phyloP scores from a whole-genome alignment of 64 coral and sea anemone genomes.

The Porites australiensis region DNA sequence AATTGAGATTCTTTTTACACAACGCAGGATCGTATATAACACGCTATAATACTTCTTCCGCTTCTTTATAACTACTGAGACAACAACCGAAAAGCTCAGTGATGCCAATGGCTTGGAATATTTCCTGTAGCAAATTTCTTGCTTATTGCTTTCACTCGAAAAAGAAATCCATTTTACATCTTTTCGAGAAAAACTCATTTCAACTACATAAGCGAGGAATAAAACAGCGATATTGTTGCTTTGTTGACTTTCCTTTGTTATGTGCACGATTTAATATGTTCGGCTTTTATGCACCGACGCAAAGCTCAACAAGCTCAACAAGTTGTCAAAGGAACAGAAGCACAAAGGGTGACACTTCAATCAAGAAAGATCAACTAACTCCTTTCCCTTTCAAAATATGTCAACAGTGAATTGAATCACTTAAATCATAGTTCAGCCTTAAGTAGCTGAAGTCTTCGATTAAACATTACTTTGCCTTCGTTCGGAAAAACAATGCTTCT shows the following conservation, averaged over 20 bases:
- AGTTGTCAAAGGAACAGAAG: conserved; percentile 1
- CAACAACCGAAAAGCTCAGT: no score
- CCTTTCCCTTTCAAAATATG: neutral
- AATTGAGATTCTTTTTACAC: no score
- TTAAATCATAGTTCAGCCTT: conserved; percentile 4
- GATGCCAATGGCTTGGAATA: no score
- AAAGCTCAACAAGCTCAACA: neutral
- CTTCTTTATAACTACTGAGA: no score
- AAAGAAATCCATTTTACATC: neutral
- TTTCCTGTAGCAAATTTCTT: no score
- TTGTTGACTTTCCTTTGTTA: conserved; percentile 7
- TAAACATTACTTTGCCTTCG: neutral
- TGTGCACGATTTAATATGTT: conserved; percentile 9
- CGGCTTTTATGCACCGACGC: neutral
- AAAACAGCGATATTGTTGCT: neutral
- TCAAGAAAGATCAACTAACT: neutral
- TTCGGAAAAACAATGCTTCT: neutral
- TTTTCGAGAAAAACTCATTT: neutral
- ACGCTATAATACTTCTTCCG: no score
- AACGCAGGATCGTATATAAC: no score
- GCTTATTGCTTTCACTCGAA: neutral
- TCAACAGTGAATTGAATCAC: conserved; percentile 25
- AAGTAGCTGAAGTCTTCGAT: no score
- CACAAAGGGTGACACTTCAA: conserved; percentile 4
- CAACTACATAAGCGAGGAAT: neutral